Evolutionary conservation across 2,113 vertebrate species (phyloP), one percentile per base, ranked within the genome.

Genomic region (Sander lucioperca): DNA sequence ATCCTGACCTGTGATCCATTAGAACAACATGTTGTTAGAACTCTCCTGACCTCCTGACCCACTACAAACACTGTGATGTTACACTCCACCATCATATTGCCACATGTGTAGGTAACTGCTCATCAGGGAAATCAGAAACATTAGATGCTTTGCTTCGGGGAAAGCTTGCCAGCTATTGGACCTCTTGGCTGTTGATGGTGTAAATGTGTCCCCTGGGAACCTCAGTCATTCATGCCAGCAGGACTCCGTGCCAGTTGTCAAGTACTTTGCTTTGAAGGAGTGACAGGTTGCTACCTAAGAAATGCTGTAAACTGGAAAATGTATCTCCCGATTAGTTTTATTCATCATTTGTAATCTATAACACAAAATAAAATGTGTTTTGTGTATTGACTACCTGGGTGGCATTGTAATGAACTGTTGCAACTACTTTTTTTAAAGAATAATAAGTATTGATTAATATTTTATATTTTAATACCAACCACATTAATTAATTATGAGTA

Each of bases 81-180:
- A 16, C 27, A 19, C 39, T 70, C 25, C 3, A 36, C 39, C 48
- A 18, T 45, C 48, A 10, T 63, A 74, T 72, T 58, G 80, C 62
- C 66, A 57, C 30, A 21, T 7, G 4, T 68, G 57, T 33, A 63
- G 68, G 68, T 65, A 75, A 83, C 54, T 58, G 78, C 73, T 71
- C 83, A 57, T 75, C 47, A 77, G 89, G 83, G 90, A 87, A 91
- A 92, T 85, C 59, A 83, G 43, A 75, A 36, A 27, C 25, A 33
- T 81, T 43, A 67, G 9, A 57, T 61, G 66, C 47, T 30, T 50
- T 59, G 71, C 21, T 21, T 62, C 21, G 8, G 47, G 56, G 45
- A 25, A 45, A n/a, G 62, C 19, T 65, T 57, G 43, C 65, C 62
- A 59, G 76, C 39, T 23, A 23, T 71, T 75, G 1, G 4, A 23